Evolutionary conservation across 2,797 vertebrate genomes (phyloP).

Genomic region (Danio tinwini): DNA sequence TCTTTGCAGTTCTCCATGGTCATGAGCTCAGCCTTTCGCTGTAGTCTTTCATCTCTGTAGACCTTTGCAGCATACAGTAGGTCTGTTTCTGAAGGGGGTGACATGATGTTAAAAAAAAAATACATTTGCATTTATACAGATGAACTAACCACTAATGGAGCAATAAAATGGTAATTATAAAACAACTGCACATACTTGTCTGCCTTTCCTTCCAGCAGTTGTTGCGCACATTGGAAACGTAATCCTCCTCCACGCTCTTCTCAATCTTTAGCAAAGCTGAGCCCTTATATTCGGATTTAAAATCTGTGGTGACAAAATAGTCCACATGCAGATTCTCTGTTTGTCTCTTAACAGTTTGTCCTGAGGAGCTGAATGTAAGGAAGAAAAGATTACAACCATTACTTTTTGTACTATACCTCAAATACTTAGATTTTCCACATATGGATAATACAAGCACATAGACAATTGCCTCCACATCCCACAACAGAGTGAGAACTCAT

Average conservation of each 20-base stretch:
- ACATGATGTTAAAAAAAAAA: background rate
- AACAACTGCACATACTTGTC: conserved; percentile 85
- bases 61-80: conserved; percentile 95
- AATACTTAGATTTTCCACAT: no score
- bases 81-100: conserved; percentile 85
- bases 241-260: conserved; percentile 97
- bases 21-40: conserved; percentile 93
- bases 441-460: no score
- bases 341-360: conserved; percentile 91
- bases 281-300: conserved; percentile 94
- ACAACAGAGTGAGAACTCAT: no score
- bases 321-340: conserved; percentile 90
- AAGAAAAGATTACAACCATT: background rate
- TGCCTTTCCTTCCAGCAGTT: conserved; percentile 99
- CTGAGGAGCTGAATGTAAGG: conserved; percentile 83
- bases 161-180: background rate
- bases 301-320: conserved; percentile 95
- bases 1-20: conserved; percentile 98
- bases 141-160: background rate
- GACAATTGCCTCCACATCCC: no score
- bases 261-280: conserved; percentile 91
- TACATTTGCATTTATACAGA: background rate
- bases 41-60: conserved; percentile 92
- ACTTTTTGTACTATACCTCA: no score
- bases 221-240: conserved; percentile 93